phyloP scores from a whole-genome alignment of 2,888 invertebrate species.

The Trissonchulus sp. region DNA sequence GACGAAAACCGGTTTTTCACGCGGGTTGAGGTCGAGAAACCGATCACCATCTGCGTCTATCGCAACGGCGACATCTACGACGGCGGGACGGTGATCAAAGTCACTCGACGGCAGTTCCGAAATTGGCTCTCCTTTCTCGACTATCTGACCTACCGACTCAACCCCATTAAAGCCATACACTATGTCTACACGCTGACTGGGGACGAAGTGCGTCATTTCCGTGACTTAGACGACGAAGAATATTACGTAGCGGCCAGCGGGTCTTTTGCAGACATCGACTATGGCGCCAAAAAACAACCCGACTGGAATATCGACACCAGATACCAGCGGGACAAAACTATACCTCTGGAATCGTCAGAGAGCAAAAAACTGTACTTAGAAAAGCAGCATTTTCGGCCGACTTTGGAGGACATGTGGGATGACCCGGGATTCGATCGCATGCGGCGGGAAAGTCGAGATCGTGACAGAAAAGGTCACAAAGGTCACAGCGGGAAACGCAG shows the following conservation, averaged over 20 bases:
- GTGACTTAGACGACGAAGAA: constrained; percentile 18
- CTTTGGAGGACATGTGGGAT: constrained; percentile 24
- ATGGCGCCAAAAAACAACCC: constrained; percentile 15
- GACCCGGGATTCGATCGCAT: constrained; percentile 17
- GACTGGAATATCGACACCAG: constrained; percentile 9
- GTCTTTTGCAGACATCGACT: constrained; percentile 6
- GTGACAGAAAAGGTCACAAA: constrained; percentile 1
- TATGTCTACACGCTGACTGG: constrained; percentile 11
- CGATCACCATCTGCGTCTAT: constrained; percentile 35
- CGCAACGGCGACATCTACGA: constrained; percentile 43
- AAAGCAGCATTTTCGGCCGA: constrained; percentile 12
- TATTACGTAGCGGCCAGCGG: constrained; percentile 24
- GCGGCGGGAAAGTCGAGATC: not conserved
- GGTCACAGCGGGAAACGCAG: not conserved
- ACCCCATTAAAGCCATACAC: constrained; percentile 23
- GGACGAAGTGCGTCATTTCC: constrained; percentile 21
- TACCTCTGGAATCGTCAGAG: constrained; percentile 15
- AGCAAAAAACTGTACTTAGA: constrained; percentile 9
- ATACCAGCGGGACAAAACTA: not conserved
- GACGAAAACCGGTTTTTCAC: constrained; percentile 24
- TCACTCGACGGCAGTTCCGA: constrained; percentile 42
- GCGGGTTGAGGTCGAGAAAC: not conserved
- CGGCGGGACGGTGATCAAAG: constrained; percentile 39
- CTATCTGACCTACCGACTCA: constrained; percentile 37
- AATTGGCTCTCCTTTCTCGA: constrained; percentile 44